A percentile compares a stretch with the other conserved stretches of the same genome.
Conservation (phyloP, 2,888 invertebrate species). For the Drosophila emarginata region DNA sequence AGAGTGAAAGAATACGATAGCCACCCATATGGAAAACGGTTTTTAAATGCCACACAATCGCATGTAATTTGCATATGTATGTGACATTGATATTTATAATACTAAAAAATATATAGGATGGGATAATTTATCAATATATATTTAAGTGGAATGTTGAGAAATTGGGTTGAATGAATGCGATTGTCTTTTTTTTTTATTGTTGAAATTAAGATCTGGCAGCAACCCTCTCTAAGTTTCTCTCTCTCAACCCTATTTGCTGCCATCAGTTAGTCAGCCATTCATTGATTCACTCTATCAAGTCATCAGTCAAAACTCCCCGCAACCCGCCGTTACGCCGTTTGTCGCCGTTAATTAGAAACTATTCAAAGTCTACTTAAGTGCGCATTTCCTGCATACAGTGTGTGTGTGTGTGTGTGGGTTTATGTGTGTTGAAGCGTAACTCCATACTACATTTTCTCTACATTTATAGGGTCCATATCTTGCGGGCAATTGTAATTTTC, state of each 20-base stretch:
- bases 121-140: conserved; percentile 3
- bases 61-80: conserved; percentile 56
- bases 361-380: conserved; percentile 76
- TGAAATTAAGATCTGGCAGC: neutral
- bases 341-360: conserved; percentile 73
- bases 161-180: neutral
- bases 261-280: conserved; percentile 35
- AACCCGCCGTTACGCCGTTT: conserved; percentile 65
- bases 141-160: conserved; percentile 8
- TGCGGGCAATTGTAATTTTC: conserved; percentile 70
- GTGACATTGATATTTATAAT: neutral
- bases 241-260: conserved; percentile 19
- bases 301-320: conserved; percentile 31
- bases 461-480: conserved; percentile 32
- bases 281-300: conserved; percentile 31
- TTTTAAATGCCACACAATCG: conserved; percentile 37
- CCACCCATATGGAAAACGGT: conserved; percentile 65
- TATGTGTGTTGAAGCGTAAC: conserved; percentile 68
- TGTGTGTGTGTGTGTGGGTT: conserved; percentile 20
- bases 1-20: conserved; percentile 14
- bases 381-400: conserved; percentile 57
- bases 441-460: conserved; percentile 20
- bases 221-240: conserved; percentile 20
- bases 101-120: neutral
- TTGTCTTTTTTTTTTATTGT: neutral